Evolutionary conservation across 2,113 vertebrate species (phyloP), one percentile per base, ranked within the genome.

Genomic region (Macheiramphus alcinus): DNA sequence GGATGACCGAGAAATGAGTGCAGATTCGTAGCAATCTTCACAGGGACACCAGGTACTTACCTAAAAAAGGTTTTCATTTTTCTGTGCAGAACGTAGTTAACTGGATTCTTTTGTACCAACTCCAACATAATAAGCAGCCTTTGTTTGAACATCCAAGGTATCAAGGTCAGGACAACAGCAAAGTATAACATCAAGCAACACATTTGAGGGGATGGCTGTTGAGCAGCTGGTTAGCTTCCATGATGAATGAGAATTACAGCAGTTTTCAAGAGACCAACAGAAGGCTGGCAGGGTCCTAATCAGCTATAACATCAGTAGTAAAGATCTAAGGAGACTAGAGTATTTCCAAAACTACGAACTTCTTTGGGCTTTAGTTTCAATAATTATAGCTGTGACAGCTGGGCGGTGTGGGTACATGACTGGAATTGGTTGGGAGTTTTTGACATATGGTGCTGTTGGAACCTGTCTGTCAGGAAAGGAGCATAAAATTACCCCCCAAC

Each of bases 221-320:
- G 91, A 97, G 97, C 98, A 98, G 97, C 98, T 98, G 98, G 96
- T 97, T 94, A 58, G 84, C 91, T 97, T 97, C 94, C 80, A 50
- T 98, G 98, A 98, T 98, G 97, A 97, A 98, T 98, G 98, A 97
- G 97, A 97, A 97, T 97, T 96, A 89, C 97, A 95, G 97, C 97
- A 96, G 90, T 97, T 98, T 98, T 98, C 97, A 95, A 98, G 98
- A 98, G 97, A 98, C 97, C 94, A 97, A 97, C 98, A 98, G 98
- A 98, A 98, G 98, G 98, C 97, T 83, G 97, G 81, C 97, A 96
- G 79, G 95, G 97, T 98, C 98, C 98, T 97, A 98, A 98, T 97
- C 98, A 98, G 98, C 98, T 95, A 97, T 98, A 98, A 98, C 95
- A 96, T 94, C 95, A 97, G 98, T 95, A 97, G 98, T 98, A 98